phyloP scores from a whole-genome alignment of 2,113 vertebrate species.

The Nesoenas mayeri region DNA sequence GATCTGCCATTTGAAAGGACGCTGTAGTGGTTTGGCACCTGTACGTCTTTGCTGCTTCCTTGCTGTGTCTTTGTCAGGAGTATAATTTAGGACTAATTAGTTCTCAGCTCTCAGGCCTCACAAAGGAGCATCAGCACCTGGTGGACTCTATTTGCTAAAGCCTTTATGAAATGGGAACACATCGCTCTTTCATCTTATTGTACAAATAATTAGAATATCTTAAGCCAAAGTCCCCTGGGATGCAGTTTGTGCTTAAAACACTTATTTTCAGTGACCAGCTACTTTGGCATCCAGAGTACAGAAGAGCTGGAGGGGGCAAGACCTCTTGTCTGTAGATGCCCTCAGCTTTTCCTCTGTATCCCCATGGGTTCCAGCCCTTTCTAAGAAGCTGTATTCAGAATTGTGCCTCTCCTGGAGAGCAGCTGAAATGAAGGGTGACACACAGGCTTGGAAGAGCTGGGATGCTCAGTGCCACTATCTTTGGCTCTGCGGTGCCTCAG shows the following conservation, averaged over 20 bases:
- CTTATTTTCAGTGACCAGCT: not conserved
- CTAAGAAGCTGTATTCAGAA: not conserved
- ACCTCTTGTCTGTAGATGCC: not conserved
- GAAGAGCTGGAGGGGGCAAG: not conserved
- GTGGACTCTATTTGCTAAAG: constrained; percentile 16
- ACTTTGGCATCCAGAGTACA: not conserved
- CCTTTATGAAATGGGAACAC: not conserved
- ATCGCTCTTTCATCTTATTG: not conserved
- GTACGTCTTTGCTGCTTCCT: not conserved
- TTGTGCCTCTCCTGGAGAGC: not conserved
- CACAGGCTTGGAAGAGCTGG: accelerated
- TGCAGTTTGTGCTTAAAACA: not conserved
- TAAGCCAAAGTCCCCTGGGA: not conserved
- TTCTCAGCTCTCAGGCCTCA: constrained; percentile 31
- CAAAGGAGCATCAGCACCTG: constrained; percentile 35
- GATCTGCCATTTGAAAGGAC: constrained; percentile 6
- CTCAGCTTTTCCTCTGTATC: not conserved
- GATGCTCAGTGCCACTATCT: not conserved
- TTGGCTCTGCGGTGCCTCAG: not conserved
- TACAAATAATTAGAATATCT: constrained; percentile 34
- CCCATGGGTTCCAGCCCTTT: not conserved
- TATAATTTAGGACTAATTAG: constrained; percentile 50
- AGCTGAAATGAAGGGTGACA: not conserved
- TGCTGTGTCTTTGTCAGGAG: constrained; percentile 10
- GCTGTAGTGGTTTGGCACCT: not conserved